These are phyloP conservation scores for Halcyon badia DNA, from an alignment of 2,797 vertebrate species.

Conservation along the genomic window DNA sequence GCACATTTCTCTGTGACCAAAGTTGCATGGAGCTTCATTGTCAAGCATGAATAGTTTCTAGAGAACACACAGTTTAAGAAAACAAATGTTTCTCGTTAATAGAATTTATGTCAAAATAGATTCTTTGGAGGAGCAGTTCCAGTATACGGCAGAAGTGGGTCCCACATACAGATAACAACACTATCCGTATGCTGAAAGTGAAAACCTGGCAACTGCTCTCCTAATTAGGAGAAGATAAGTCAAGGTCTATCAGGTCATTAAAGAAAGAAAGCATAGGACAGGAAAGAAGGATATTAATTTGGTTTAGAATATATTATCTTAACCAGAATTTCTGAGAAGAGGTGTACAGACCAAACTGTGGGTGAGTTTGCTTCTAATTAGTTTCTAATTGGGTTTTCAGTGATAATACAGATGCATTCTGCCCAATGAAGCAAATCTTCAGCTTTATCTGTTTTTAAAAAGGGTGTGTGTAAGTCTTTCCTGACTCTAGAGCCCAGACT, in stretches of 20 bases:
- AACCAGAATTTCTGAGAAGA: not conserved
- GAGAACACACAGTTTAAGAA: not conserved
- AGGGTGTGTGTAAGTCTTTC: not conserved
- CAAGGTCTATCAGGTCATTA: not conserved
- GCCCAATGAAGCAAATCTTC: not conserved
- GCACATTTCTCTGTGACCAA: not conserved
- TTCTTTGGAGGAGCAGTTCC: not conserved
- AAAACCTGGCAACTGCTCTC: not conserved
- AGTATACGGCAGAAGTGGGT: not conserved
- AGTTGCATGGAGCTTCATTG: not conserved
- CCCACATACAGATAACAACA: not conserved
- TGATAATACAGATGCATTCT: not conserved
- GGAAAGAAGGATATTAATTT: not conserved
- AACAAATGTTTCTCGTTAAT: not conserved
- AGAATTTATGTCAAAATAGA: not conserved
- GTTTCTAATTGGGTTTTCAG: not conserved
- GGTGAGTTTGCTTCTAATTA: constrained; percentile 1
- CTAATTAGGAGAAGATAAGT: not conserved
- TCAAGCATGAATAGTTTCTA: not conserved
- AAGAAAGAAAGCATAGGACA: not conserved
- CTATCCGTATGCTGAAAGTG: not conserved
- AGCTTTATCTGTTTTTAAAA: not conserved
- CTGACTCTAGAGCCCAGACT: not conserved
- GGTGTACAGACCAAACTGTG: not conserved
- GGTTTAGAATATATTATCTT: not conserved